Base-by-base conservation (phyloP, 2,888 invertebrate genomes). In the Opisthograptis luteolata region DNA sequence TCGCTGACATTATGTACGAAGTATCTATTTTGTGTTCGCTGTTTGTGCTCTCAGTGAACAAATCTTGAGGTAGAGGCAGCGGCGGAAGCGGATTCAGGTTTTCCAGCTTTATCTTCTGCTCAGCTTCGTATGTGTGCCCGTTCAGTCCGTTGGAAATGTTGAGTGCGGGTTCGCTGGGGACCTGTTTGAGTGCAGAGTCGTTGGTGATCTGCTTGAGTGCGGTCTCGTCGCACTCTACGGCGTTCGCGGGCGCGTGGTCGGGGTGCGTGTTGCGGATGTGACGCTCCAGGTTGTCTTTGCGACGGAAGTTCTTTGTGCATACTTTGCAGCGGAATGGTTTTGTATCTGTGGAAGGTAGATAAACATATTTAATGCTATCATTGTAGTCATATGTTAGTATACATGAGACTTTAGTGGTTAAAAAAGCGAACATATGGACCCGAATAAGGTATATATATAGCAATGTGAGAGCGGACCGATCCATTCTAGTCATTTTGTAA, bases 181-280 rank as follows among this genome's bases (percentile, higher is more conserved):
- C 67, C 40, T 76, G 74, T 15, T 73, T 74, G 31, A 82, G 73
- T 0, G 76, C 82, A 3, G 60, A n/a, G n/a, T 14, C 49, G n/a
- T 39, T 48, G 3, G 48, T 14, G 28, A 77, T 68, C 40, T 76
- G 74, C 14, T 73, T 74, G 31, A 82, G 73, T 0, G 76, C 82
- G 4, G 60, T 65, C 24, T 76, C 74, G 59, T 87, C 88, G 62
- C 83, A 84, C 14, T 82, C 83, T 0, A 81, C 79, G 2, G 81
- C 84, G 42, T 68, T 70, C 20, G 85, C 69, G 7, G 82, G 76
- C 6, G 70, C 76, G 58, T 68, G 76, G 48, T 87, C 92, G 0
- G 93, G 93, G 77, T 96, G 96, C 43, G 95, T 94, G 76, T 96
- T 95, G 43, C 94, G 92, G 47, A 95, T 90, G 76, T 96, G 96